phyloP scores from a whole-genome alignment of 2,888 invertebrate species.

The Sialis fuliginosa region DNA sequence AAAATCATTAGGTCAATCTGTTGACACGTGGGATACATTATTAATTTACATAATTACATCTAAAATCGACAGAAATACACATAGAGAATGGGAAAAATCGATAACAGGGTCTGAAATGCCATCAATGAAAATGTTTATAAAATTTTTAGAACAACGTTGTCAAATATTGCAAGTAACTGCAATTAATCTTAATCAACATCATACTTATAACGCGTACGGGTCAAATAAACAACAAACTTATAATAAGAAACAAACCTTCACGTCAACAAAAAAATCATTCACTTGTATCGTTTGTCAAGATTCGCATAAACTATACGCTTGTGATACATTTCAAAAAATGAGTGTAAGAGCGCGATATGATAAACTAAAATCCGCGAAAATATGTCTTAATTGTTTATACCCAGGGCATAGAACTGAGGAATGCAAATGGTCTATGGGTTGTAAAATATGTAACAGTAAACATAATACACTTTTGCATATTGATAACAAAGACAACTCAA shows the following conservation, averaged over 20 bases:
- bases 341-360: not conserved
- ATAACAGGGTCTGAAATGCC: not conserved
- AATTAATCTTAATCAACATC: not conserved
- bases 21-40: not conserved
- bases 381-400: slow-evolving; percentile 7
- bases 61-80: not conserved
- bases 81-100: not conserved
- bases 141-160: not conserved
- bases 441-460: slow-evolving; percentile 6
- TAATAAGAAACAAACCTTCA: not conserved
- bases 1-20: not conserved
- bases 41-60: slow-evolving; percentile 1
- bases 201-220: not conserved
- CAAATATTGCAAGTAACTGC: not conserved
- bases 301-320: not conserved
- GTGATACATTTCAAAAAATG: slow-evolving; percentile 1
- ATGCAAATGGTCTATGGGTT: slow-evolving; percentile 8
- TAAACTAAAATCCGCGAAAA: slow-evolving; percentile 3
- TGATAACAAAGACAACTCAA: slow-evolving; percentile 1
- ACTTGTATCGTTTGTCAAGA: not conserved
- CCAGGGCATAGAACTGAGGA: slow-evolving; percentile 4
- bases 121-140: not conserved
- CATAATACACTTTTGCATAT: slow-evolving; percentile 10
- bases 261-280: not conserved
- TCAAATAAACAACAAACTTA: not conserved